Conservation (phyloP, 2,888 invertebrate genomes). For the Eurytoma adleriae region DNA sequence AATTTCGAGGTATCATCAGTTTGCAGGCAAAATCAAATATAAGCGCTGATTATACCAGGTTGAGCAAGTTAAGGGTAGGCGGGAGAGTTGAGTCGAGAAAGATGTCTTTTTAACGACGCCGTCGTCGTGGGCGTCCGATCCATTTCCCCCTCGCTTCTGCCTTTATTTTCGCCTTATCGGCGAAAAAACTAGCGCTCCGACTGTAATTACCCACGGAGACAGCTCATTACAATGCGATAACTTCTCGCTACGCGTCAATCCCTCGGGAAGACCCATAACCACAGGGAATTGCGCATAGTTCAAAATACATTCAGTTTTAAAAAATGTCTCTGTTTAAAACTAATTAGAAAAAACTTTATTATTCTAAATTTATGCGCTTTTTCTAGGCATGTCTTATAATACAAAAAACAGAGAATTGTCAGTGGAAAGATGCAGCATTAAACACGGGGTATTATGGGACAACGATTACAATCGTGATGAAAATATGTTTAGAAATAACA, state of each 20-base stretch:
- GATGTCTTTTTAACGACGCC: constrained; percentile 42
- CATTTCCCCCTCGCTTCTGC: not conserved
- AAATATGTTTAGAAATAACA: no score
- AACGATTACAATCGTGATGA: no score
- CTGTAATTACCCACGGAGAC: constrained; percentile 56
- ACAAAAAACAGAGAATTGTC: no score
- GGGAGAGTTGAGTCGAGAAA: constrained; percentile 14
- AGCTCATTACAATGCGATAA: constrained; percentile 62
- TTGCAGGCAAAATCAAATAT: constrained; percentile 17
- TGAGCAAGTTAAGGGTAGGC: constrained; percentile 14
- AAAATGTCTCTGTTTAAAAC: no score
- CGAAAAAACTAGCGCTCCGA: constrained; percentile 1
- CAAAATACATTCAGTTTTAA: no score
- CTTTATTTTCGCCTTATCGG: constrained; percentile 44
- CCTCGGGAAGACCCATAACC: not conserved
- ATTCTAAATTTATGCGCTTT: no score
- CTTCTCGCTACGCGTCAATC: constrained; percentile 15
- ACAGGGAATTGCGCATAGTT: no score
- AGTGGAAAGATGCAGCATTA: no score
- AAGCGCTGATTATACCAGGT: constrained; percentile 29
- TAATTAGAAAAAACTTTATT: no score
- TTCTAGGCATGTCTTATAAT: no score
- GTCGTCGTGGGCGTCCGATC: not conserved
- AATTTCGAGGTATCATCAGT: constrained; percentile 25
- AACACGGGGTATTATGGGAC: no score